These are phyloP conservation scores for Chaetoderma sp. DNA, from an alignment of 2,888 invertebrate genomes.

Conservation along the genomic window DNA sequence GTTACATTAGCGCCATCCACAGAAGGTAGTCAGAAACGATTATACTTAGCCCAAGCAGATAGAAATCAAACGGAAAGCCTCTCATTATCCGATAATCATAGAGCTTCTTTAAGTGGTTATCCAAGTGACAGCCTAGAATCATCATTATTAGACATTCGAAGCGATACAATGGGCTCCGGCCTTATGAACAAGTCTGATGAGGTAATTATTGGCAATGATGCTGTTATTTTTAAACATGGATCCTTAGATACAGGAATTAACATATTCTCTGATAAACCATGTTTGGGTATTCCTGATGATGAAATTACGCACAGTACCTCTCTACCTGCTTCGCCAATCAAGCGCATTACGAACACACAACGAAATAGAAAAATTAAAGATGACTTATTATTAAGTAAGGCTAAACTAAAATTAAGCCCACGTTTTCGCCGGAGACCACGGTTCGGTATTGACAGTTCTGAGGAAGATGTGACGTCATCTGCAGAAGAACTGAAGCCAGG, in stretches of 20 bases:
- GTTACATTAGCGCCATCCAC: not conserved
- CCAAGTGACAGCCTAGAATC: not conserved
- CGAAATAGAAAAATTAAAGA: slow-evolving; percentile 47
- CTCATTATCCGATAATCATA: not conserved
- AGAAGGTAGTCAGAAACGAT: not conserved
- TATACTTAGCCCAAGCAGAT: not conserved
- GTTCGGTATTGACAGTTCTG: slow-evolving; percentile 45
- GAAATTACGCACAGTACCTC: slow-evolving; percentile 59
- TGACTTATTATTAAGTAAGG: slow-evolving; percentile 52
- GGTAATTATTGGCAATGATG: not conserved
- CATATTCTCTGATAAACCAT: slow-evolving; percentile 7
- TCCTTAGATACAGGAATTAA: slow-evolving; percentile 31
- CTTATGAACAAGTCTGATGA: not conserved
- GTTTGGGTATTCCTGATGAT: not conserved
- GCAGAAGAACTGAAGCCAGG: slow-evolving; percentile 50
- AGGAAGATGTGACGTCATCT: slow-evolving; percentile 48
- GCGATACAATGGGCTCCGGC: not conserved
- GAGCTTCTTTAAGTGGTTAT: not conserved
- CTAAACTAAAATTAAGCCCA: slow-evolving; percentile 57
- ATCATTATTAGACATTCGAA: not conserved
- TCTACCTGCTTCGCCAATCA: slow-evolving; percentile 62
- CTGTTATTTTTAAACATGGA: slow-evolving; percentile 19
- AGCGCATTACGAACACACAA: slow-evolving; percentile 43
- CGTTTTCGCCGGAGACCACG: slow-evolving; percentile 54
- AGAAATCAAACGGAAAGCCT: not conserved